Percentiles rank a stretch among this genome's conserved stretches.
Evolutionary conservation across 53 echinoderm and acorn worm genomes (phyloP).

Genomic region (Temnopleurus reevesii): DNA sequence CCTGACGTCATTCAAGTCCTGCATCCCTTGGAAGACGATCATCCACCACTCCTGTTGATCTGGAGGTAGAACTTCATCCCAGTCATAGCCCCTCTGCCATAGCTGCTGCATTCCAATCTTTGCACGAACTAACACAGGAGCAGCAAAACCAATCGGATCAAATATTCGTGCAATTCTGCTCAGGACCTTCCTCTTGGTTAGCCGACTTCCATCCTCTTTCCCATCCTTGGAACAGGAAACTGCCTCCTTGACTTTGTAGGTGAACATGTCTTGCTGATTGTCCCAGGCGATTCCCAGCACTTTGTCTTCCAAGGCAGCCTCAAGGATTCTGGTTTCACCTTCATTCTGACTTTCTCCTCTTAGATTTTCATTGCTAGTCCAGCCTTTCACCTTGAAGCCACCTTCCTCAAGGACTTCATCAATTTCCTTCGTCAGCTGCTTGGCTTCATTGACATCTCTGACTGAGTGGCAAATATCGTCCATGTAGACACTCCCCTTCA

Average conservation of each 20-base stretch:
- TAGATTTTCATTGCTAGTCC: constrained; percentile 25
- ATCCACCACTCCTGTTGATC: constrained; percentile 32
- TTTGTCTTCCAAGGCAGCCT: constrained; percentile 36
- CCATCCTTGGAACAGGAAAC: background rate
- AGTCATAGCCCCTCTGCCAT: constrained; percentile 52
- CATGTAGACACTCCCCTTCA: constrained; percentile 37
- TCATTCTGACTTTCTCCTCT: background rate
- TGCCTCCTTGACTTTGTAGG: constrained; percentile 50
- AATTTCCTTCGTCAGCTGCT: background rate
- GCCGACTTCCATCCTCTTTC: background rate
- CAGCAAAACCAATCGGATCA: constrained; percentile 54
- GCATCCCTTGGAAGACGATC: constrained; percentile 55
- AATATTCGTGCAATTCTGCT: constrained; percentile 55
- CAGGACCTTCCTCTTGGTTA: constrained; percentile 51
- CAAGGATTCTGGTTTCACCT: background rate
- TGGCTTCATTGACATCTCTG: background rate
- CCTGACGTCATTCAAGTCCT: constrained; percentile 37
- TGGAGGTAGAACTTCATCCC: constrained; percentile 53
- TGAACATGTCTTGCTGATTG: constrained; percentile 34
- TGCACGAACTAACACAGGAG: constrained; percentile 42
- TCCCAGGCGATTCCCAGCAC: constrained; percentile 58
- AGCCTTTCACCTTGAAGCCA: constrained; percentile 56
- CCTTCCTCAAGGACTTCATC: constrained; percentile 40
- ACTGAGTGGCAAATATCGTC: constrained; percentile 50
- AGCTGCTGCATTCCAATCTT: constrained; percentile 61